Percentiles rank a stretch among this genome's conserved stretches.
phyloP scores from a whole-genome alignment of 1,140 invertebrate genomes.

The Drosophila ananassae region DNA sequence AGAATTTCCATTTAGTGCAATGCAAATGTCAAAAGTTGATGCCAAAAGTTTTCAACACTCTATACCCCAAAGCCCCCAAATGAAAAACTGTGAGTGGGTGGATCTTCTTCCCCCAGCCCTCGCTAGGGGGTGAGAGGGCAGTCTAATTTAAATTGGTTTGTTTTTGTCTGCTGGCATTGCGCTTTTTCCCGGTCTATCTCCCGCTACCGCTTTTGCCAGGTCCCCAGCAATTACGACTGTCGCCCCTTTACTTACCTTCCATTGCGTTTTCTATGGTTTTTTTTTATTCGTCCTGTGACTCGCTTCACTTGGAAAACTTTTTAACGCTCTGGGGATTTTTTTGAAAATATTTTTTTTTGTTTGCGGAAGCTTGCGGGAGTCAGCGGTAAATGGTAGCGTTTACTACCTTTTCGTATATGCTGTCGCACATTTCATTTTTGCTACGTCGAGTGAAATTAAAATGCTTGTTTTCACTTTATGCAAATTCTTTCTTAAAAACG shows the following conservation, averaged over 20 bases:
- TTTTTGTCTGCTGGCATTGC: slow-evolving; percentile 79
- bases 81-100: slow-evolving; percentile 5
- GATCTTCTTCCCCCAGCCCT: not conserved
- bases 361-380: slow-evolving; percentile 44
- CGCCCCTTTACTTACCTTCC: slow-evolving; percentile 29
- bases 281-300: slow-evolving; percentile 18
- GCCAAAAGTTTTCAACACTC: slow-evolving; percentile 70
- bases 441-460: slow-evolving; percentile 80
- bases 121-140: slow-evolving; percentile 1
- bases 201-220: slow-evolving; percentile 7
- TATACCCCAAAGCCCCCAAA: slow-evolving; percentile 24
- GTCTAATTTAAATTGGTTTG: slow-evolving; percentile 83
- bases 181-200: slow-evolving; percentile 59
- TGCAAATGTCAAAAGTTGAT: slow-evolving; percentile 77
- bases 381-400: slow-evolving; percentile 70
- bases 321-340: slow-evolving; percentile 72
- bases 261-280: slow-evolving; percentile 32
- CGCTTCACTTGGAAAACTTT: slow-evolving; percentile 63
- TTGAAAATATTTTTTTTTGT: not conserved
- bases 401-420: slow-evolving; percentile 71
- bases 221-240: slow-evolving; percentile 72
- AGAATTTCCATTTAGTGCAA: slow-evolving; percentile 75
- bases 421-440: slow-evolving; percentile 76
- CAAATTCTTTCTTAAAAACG: slow-evolving; percentile 72
- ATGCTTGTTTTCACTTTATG: slow-evolving; percentile 83